A percentile compares a stretch with the other conserved stretches of the same genome.
These are phyloP conservation scores for Autographa gamma DNA, from an alignment of 2,888 invertebrate genomes.

Conservation along the genomic window DNA sequence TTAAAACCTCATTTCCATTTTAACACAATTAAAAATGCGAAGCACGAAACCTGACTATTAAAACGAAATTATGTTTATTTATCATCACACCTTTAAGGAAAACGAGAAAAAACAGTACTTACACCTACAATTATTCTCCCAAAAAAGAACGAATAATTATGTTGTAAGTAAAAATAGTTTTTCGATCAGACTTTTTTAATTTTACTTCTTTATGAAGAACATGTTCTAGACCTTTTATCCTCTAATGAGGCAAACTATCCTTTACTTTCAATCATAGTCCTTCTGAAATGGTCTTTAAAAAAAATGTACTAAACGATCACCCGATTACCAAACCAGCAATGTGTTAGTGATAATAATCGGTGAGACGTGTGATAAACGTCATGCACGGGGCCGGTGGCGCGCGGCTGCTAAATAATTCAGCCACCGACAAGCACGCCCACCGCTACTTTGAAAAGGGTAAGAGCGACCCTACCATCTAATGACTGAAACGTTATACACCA, in stretches of 20 bases:
- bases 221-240: too few species aligned
- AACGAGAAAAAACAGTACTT: background rate
- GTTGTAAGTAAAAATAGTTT: too few species aligned
- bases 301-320: constrained; percentile 9
- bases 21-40: background rate
- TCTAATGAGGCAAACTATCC: background rate
- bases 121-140: too few species aligned
- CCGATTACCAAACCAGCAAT: constrained; percentile 30
- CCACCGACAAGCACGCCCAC: constrained; percentile 72
- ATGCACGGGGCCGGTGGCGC: constrained; percentile 66
- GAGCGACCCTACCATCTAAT: constrained; percentile 68
- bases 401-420: constrained; percentile 80
- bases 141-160: too few species aligned
- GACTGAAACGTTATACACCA: constrained; percentile 65
- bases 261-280: background rate
- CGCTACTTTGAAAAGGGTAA: constrained; percentile 77
- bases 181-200: too few species aligned
- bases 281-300: constrained; percentile 13
- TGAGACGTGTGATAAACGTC: constrained; percentile 66
- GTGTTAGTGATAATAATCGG: constrained; percentile 59
- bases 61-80: background rate
- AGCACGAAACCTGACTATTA: background rate
- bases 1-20: constrained; percentile 1
- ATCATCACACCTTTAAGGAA: background rate
- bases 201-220: too few species aligned